Evolutionary conservation across 2,888 invertebrate genomes (phyloP), one percentile per base, ranked within the genome.

Genomic region (Mactromeris polynyma): DNA sequence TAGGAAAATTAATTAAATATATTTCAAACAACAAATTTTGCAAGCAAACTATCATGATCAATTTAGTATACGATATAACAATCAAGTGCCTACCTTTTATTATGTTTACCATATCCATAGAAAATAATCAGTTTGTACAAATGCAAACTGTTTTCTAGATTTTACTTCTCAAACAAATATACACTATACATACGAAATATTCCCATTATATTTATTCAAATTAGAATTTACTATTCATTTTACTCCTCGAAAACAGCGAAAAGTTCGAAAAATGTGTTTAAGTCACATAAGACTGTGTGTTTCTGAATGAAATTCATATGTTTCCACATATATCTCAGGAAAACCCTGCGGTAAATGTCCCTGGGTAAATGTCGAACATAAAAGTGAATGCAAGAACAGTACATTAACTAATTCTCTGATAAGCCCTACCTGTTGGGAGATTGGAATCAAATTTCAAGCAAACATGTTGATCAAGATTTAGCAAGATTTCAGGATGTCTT

Each of bases 391-490:
- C 26, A 73, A 73, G 36, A 73, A 73, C 33, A 73, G 73, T 21
- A 46, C 83, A 69, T 73, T 46, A 83, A 73, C 19, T 69, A 36
- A 69, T 69, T 73, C 40, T 73, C 51, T 73, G 83, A 73, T 83
- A 83, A 83, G 83, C 83, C 73, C 73, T 73, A 83, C 83, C 73
- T 83, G 83, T 46, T 46, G 26, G 36, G 38, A 42, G 79, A 36
- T 26, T 38, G 79, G 46, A 46, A 4, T 36, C 19, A 33, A 11
- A 83, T 69, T 83, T 46, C 73, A 33, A 17, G 19, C 6, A 33
- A 73, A 73, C 73, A 33, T 73, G 73, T 73, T 73, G 31, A 73
- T 73, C 33, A 33, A 73, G 73, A 73, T 73, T 17, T 14, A 73
- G 36, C 36, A 33, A 36, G 36, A 31, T 26, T 36, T 33, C 36